Evolutionary conservation across 2,113 vertebrate species (phyloP), one percentile per base, ranked within the genome.

Genomic region (Psilopsiagon aurifrons): DNA sequence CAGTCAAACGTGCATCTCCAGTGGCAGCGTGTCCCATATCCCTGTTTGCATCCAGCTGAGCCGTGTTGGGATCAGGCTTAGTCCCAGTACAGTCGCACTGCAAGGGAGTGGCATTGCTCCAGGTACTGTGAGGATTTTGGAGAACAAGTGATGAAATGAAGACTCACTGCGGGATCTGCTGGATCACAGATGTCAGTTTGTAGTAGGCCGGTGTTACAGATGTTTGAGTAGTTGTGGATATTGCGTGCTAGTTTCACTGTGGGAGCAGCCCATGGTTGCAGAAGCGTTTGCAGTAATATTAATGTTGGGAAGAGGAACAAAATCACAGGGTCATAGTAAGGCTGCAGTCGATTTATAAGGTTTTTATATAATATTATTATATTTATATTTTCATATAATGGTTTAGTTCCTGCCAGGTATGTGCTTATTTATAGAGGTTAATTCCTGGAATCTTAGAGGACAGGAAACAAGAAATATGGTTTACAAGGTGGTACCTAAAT

Each of bases 21-120:
- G 2, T 2, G 2, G 13, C 14, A 22, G n/a, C 1, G 6, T 43
- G 31, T 31, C 47, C 10, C 5, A 4, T 17, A 4, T 25, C 27
- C 46, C 47, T 39, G 24, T 60, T 28, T 11, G n/a, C 87, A 16
- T 33, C 57, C 66, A 19, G 13, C 41, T 33, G 66, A 63, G 35
- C 67, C 3, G 0, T 7, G 13, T 6, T 5, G 5, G 10, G n/a
- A 29, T 44, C 49, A 8, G 70, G 51, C 37, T 75, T 57, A 52
- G 33, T 8, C 8, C 51, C 1, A 7, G 24, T 23, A 5, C 0
- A 5, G 43, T 43, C 3, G 2, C 39, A 23, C 29, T 33, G 1
- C 4, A 2, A 35, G 47, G 63, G 33, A 88, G 22, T 2, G 17
- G 28, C 12, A 27, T 35, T 79, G 41, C 17, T 51, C 43, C 0